Evolutionary conservation across 2,888 invertebrate species (phyloP), one percentile per base, ranked within the genome.

Genomic region (Capitulum mitella): DNA sequence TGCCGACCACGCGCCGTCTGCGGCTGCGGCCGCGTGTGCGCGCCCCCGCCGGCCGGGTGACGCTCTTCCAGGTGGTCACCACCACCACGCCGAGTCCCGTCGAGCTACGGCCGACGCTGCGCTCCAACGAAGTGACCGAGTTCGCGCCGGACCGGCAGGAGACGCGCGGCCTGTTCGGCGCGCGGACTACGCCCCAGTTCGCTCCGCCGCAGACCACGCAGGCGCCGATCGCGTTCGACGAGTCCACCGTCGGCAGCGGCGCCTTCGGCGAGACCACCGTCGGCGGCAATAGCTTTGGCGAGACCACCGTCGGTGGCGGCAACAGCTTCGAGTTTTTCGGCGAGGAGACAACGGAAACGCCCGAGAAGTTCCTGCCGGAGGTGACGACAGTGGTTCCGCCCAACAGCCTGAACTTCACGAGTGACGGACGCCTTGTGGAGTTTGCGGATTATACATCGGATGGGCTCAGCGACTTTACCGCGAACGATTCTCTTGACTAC

Each of bases 101-200:
- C 19, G 34, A 64, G 34, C 51, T 51, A 5, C 12, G 26, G 22
- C 70, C 70, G 22, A 70, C 70, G 16, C 37, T 37, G 3, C 70
- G 70, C 37, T 37, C 70, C 26, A 70, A 70, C 70, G 40, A 70
- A 34, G 70, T 70, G 37, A 70, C 70, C 3, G 70, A 26, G 40
- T 70, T 70, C 40, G 40, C 32, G 64, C 34, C 64, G 64, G 16
- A 1, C 29, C 32, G 2, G 58, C 3, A 26, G 58, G 58, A 58
- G 34, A 1, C 34, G 22, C 34, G 64, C 64, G 14, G 34, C 34
- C 34, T 32, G 64, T 64, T 64, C 64, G 64, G 22, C 32, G 14
- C 16, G 14, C 64, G 1, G 34, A 3, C 34, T 14, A 19, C 64
- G 32, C 64, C 32, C 3, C 16, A 8, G 32, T 3, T 12, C 61